A percentile compares a stretch with the other conserved stretches of the same genome.
These are phyloP conservation scores for Ctenopoma kingsleyae DNA, from an alignment of 2,797 vertebrate genomes.

Conservation along the genomic window DNA sequence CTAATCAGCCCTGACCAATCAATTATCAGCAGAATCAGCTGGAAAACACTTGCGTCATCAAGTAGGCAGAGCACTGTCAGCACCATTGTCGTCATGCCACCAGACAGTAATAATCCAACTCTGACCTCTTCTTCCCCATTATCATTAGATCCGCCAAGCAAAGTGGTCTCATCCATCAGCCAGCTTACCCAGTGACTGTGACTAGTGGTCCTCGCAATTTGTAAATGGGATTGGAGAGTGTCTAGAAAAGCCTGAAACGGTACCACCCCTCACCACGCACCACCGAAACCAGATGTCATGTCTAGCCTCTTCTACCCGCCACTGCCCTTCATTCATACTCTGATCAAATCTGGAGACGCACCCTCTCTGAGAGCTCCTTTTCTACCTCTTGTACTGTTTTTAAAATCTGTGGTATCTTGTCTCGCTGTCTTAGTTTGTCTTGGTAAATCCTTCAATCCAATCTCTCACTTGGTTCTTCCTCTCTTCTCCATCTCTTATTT, in stretches of 20 bases:
- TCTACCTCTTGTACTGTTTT: slow-evolving; percentile 19
- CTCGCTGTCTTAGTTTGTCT: slow-evolving; percentile 22
- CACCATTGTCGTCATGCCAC: slow-evolving; percentile 25
- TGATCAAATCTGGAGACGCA: slow-evolving; percentile 32
- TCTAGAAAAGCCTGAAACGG: slow-evolving; percentile 64
- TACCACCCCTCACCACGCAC: slow-evolving; percentile 65
- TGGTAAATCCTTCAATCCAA: slow-evolving; percentile 32
- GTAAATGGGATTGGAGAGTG: slow-evolving; percentile 59
- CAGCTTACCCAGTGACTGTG: slow-evolving; percentile 44
- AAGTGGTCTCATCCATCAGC: slow-evolving; percentile 71
- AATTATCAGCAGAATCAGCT: slow-evolving; percentile 43
- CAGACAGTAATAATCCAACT: slow-evolving; percentile 43
- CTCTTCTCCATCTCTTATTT: slow-evolving; percentile 23
- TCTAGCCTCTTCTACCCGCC: slow-evolving; percentile 21
- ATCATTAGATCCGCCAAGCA: slow-evolving; percentile 54
- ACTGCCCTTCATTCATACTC: slow-evolving; percentile 32
- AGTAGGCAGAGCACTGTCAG: slow-evolving; percentile 4
- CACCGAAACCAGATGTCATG: slow-evolving; percentile 52
- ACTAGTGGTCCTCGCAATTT: slow-evolving; percentile 53
- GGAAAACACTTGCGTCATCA: slow-evolving; percentile 26
- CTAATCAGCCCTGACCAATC: slow-evolving; percentile 43
- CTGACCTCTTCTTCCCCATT: slow-evolving; percentile 49
- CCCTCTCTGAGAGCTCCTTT: slow-evolving; percentile 32
- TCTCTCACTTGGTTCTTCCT: slow-evolving; percentile 13
- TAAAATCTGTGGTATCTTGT: slow-evolving; percentile 40